Conservation (phyloP, 2,113 vertebrate species). For the Burhinus oedicnemus region DNA sequence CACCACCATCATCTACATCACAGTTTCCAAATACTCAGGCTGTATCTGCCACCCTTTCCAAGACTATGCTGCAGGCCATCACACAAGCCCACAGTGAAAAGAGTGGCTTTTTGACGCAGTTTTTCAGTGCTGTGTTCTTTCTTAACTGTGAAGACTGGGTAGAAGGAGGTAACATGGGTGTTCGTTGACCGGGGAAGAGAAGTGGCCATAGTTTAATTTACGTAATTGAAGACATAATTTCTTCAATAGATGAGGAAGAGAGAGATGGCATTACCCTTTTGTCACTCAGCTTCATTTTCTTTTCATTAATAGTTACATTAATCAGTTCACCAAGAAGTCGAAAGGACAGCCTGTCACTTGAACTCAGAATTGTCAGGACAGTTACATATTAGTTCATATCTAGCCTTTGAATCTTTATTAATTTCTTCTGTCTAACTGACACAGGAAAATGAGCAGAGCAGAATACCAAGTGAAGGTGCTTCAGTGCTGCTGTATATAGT, state of each 20-base stretch:
- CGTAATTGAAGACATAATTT: not conserved
- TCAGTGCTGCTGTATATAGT: not conserved
- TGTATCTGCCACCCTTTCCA: constrained; percentile 19
- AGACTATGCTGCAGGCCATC: not conserved
- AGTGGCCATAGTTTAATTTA: not conserved
- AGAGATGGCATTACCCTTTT: not conserved
- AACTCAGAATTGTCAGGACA: constrained; percentile 24
- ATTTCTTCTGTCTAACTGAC: constrained; percentile 13
- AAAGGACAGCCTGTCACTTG: constrained; percentile 20
- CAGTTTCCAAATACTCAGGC: constrained; percentile 19
- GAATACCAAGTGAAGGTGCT: not conserved
- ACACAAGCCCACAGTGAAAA: not conserved
- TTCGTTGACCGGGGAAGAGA: not conserved
- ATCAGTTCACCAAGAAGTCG: not conserved
- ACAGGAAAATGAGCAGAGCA: not conserved
- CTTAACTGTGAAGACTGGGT: not conserved
- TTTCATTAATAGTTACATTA: constrained; percentile 34
- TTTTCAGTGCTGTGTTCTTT: not conserved
- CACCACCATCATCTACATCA: not conserved
- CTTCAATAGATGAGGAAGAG: constrained; percentile 1
- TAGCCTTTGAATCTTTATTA: constrained; percentile 42
- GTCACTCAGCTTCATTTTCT: not conserved
- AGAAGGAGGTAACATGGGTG: not conserved
- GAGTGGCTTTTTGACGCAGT: not conserved
- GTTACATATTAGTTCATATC: not conserved